A percentile compares a stretch with the other conserved stretches of the same genome.
These are phyloP conservation scores for Trilocha varians DNA, from an alignment of 2,888 invertebrate species.

Conservation along the genomic window DNA sequence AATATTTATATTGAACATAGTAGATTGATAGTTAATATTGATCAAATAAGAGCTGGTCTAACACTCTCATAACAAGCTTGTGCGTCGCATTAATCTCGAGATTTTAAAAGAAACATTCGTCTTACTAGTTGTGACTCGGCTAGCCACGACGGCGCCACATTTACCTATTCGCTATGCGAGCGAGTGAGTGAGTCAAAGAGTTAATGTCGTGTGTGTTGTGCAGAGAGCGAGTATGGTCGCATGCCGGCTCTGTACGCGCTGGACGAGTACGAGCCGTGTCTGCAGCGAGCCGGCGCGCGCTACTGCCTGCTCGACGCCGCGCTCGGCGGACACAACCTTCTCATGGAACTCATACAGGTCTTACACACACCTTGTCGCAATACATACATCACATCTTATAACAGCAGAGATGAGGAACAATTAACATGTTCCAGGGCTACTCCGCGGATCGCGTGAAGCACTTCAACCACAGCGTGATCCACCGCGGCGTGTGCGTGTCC, in stretches of 20 bases:
- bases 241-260: slow-evolving; percentile 48
- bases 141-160: too few species aligned
- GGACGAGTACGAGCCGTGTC: slow-evolving; percentile 44
- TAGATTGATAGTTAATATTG: too few species aligned
- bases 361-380: not conserved
- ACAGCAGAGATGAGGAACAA: slow-evolving; percentile 1
- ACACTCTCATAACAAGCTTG: too few species aligned
- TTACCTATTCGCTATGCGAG: not conserved
- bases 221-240: slow-evolving; percentile 45
- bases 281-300: slow-evolving; percentile 28
- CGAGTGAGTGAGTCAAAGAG: not conserved
- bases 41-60: too few species aligned
- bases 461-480: slow-evolving; percentile 54
- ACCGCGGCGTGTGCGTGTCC: slow-evolving; percentile 50
- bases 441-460: slow-evolving; percentile 47
- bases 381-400: too few species aligned
- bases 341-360: slow-evolving; percentile 46
- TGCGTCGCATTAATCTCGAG: too few species aligned
- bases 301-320: slow-evolving; percentile 51
- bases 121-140: too few species aligned
- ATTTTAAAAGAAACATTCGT: too few species aligned
- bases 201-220: not conserved
- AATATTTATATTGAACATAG: too few species aligned
- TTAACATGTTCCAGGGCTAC: slow-evolving; percentile 38
- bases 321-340: slow-evolving; percentile 19